A percentile compares a stretch with the other conserved stretches of the same genome.
These are phyloP conservation scores for Onchidella celtica DNA, from an alignment of 2,888 invertebrate species.

Conservation along the genomic window DNA sequence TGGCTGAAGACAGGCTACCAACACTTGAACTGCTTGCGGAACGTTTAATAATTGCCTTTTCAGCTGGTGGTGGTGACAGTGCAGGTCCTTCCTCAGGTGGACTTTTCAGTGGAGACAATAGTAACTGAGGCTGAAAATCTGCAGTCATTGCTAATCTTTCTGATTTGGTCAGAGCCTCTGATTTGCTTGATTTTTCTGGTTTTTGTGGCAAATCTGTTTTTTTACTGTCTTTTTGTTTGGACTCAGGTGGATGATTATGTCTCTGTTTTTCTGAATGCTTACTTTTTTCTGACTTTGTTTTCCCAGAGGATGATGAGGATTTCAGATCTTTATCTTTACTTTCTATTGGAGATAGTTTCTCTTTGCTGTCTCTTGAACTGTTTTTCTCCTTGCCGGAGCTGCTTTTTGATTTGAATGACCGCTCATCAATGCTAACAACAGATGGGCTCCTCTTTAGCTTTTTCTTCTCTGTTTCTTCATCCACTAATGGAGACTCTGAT, in stretches of 20 bases:
- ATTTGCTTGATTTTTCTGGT: conserved; percentile 25
- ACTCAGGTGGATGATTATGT: conserved; percentile 34
- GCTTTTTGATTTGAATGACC: conserved; percentile 22
- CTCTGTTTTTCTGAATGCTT: conserved; percentile 28
- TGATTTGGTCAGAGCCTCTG: conserved; percentile 25
- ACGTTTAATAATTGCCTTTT: conserved; percentile 4
- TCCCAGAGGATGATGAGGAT: background rate
- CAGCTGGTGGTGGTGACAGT: background rate
- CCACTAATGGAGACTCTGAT: background rate
- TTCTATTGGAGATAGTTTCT: background rate
- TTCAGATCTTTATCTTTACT: conserved; percentile 31
- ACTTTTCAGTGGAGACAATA: conserved; percentile 40
- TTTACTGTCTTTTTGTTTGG: conserved; percentile 1
- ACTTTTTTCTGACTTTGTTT: conserved; percentile 32
- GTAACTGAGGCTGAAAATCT: conserved; percentile 43
- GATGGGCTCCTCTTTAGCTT: conserved; percentile 40
- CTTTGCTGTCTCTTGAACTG: conserved; percentile 22
- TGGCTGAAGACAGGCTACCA: conserved; percentile 1
- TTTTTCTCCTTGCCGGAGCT: conserved; percentile 28
- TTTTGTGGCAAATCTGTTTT: background rate
- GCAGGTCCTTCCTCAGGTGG: conserved; percentile 12
- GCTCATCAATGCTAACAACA: conserved; percentile 27
- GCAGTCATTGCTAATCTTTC: conserved; percentile 44
- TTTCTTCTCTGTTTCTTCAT: conserved; percentile 37
- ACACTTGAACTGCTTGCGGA: conserved; percentile 24